Conservation (phyloP, 2,797 vertebrate genomes). For the Kryptolebias ocellatus region DNA sequence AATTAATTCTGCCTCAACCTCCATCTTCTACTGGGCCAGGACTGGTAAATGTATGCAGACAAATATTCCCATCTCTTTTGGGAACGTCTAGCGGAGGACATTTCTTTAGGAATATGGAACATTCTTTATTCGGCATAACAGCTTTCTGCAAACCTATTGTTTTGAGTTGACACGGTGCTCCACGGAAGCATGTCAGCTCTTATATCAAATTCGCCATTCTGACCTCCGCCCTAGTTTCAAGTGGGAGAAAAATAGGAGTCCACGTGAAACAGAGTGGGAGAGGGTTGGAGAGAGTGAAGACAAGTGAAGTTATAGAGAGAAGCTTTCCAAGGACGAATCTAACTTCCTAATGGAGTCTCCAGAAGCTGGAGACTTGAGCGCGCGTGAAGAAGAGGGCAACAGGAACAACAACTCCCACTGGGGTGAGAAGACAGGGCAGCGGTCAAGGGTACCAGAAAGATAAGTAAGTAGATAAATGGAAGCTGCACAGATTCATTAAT, state of each 20-base stretch:
- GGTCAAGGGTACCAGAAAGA: slow-evolving; percentile 47
- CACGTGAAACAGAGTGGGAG: slow-evolving; percentile 59
- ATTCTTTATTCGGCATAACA: slow-evolving; percentile 76
- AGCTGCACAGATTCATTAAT: slow-evolving; percentile 25
- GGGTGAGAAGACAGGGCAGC: slow-evolving; percentile 52
- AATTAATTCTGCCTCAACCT: slow-evolving; percentile 74
- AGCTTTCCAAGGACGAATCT: slow-evolving; percentile 83
- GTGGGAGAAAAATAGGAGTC: slow-evolving; percentile 31
- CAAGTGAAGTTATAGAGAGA: slow-evolving; percentile 74
- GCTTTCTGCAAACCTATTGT: slow-evolving; percentile 81
- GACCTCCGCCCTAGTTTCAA: slow-evolving; percentile 84
- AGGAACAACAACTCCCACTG: slow-evolving; percentile 64
- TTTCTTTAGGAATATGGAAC: slow-evolving; percentile 79
- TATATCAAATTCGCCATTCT: slow-evolving; percentile 83
- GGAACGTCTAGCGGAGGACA: slow-evolving; percentile 74
- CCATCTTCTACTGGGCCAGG: slow-evolving; percentile 59
- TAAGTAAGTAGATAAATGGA: slow-evolving; percentile 20
- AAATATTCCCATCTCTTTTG: slow-evolving; percentile 79
- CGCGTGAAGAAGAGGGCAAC: slow-evolving; percentile 56
- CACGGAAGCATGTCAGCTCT: slow-evolving; percentile 76
- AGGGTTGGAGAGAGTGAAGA: slow-evolving; percentile 56
- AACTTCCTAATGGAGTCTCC: slow-evolving; percentile 81
- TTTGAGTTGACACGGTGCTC: slow-evolving; percentile 84
- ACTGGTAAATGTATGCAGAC: slow-evolving; percentile 77
- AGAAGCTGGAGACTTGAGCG: slow-evolving; percentile 60